Base-by-base conservation (phyloP, 2,113 vertebrate genomes). In the Daubentonia madagascariensis region DNA sequence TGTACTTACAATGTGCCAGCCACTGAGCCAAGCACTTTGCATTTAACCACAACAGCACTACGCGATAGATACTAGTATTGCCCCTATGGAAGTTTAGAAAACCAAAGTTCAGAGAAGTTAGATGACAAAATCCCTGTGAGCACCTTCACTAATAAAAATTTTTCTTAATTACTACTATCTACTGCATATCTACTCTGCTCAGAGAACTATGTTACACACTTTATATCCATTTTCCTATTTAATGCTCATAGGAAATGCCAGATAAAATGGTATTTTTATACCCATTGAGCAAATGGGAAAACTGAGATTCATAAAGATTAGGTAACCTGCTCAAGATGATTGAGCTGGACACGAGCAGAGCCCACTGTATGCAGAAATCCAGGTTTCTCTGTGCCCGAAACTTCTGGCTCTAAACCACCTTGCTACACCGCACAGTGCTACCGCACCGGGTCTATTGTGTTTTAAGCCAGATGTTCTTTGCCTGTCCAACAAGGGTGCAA, bases 361-460 rank as follows among this genome's bases (percentile, higher is more conserved):
- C 9, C 52, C 37, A 32, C 20, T 12, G 5, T 45, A 85, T 25
- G 48, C 45, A 89, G 73, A 61, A 73, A 54, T 72, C 32, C 40
- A 54, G 12, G 14, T 78, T n/a, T 70, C 48, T 45, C 14, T 61
- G 13, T 4, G 0, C 48, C 45, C 37, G 22, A 83, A 65, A 35
- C 18, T 6, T n/a, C 35, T 85, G 52, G 9, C 17, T 61, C 13
- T 59, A 61, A 75, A 37, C 28, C 20, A n/a, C 7, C 37, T 22
- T 67, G 61, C 67, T 73, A 52, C n/a, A 30, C 18, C 13, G 6
- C 35, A 23, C 5, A 14, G 45, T 32, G 52, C 45, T 18, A 14
- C 25, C 13, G 1, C 10, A 43, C 37, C 8, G 2, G 3, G n/a
- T 32, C 23, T 11, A 3, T 5, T 40, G 5, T 6, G 25, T 78